Base-by-base conservation (phyloP, 1,140 invertebrate genomes). In the Episyrphus balteatus region DNA sequence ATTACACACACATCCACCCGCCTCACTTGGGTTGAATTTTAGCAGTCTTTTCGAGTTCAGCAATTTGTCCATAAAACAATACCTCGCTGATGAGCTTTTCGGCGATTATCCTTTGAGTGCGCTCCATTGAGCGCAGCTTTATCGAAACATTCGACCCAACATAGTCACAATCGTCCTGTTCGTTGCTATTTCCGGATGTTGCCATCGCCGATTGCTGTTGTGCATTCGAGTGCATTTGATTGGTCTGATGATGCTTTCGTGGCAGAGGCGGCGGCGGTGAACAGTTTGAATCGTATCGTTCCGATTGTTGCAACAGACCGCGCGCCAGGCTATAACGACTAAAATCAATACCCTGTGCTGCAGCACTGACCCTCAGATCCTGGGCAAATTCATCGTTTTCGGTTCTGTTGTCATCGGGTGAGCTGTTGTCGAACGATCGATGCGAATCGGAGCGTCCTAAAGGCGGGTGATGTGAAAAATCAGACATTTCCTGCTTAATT, bases 81-180 rank as follows among this genome's bases (percentile, higher is more conserved):
- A 71, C 60, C 51, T 71, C 67, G 26, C 64, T 60, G 37, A 72
- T 69, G 3, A 72, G 55, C 47, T 68, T 69, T 53, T 70, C 64
- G 19, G 70, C 70, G 46, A 70, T 69, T 42, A 58, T 65, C 34
- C 67, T 50, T 41, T 72, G 70, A 8, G 68, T 62, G 1, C 63
- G 59, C 44, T 62, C 55, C 70, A 72, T 71, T 3, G 61, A 59
- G 7, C 69, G 55, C 26, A 71, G 51, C 42, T 70, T 70, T 31
- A 67, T 50, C 2, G 68, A 64, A 17, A 71, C 64, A 52, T 66
- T 69, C 51, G 61, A 69, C 0, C 68, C 70, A 5, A 70, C 52
- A 30, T 66, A 66, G 37, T 66, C 62, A 40, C 58, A 66, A 31
- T 66, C 62, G 18, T 66, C 62, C 0, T 59, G 51, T 36, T 52